Conservation (phyloP, 1,140 invertebrate species). For the Zaprionus inermis region DNA sequence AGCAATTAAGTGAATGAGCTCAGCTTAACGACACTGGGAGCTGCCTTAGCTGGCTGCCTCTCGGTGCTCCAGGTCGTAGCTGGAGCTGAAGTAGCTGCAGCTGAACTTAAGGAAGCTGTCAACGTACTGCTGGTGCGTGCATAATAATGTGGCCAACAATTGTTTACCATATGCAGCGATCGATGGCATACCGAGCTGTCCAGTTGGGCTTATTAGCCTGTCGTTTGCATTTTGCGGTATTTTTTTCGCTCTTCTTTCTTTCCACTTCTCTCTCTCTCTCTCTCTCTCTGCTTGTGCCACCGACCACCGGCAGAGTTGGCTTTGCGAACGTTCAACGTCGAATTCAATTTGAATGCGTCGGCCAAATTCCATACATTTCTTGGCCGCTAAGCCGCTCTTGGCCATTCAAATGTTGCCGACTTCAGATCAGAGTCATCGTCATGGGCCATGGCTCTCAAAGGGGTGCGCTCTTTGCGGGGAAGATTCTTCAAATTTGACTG, state of each 20-base stretch:
- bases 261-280: background rate
- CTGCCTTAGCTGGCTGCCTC: constrained; percentile 22
- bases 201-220: constrained; percentile 77
- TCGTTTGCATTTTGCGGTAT: constrained; percentile 80
- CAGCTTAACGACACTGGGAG: background rate
- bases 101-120: constrained; percentile 73
- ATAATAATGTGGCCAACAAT: constrained; percentile 72
- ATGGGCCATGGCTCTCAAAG: background rate
- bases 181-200: constrained; percentile 73
- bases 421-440: background rate
- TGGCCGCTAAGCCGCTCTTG: constrained; percentile 38
- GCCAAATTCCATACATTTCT: constrained; percentile 61
- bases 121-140: constrained; percentile 53
- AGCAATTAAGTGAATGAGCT: constrained; percentile 75
- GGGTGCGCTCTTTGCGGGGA: background rate
- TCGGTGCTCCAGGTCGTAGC: background rate
- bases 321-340: background rate
- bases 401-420: constrained; percentile 71
- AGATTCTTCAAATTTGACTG: constrained; percentile 6
- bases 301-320: constrained; percentile 1
- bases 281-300: constrained; percentile 8
- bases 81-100: background rate
- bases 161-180: constrained; percentile 78
- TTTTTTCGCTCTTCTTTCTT: constrained; percentile 59
- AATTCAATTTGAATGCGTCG: constrained; percentile 70